These are phyloP conservation scores for Pogoniulus pusillus DNA, from an alignment of 2,797 vertebrate genomes.

Conservation along the genomic window DNA sequence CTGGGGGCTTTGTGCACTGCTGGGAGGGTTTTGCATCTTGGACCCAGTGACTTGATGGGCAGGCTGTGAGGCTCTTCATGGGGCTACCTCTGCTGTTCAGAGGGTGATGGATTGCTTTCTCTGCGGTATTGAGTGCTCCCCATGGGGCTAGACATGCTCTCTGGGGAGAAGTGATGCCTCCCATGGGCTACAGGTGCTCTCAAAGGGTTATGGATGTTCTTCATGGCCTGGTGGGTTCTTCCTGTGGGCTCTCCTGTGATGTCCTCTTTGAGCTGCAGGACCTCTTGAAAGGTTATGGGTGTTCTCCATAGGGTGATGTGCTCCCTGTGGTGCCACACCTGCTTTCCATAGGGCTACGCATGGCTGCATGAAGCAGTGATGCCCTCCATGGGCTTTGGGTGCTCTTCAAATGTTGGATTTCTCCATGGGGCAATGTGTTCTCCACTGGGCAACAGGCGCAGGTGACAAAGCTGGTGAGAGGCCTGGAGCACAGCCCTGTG, in stretches of 20 bases:
- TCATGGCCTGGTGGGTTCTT: too few species aligned
- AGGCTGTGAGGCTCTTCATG: background rate
- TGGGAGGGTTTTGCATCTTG: background rate
- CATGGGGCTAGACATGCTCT: background rate
- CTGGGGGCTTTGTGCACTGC: fast-evolving
- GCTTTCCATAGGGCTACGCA: background rate
- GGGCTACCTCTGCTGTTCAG: background rate
- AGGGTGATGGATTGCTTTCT: background rate
- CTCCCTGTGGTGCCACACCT: background rate
- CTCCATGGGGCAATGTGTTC: too few species aligned
- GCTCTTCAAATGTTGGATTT: background rate
- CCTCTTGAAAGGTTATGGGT: too few species aligned
- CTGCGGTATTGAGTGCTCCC: background rate
- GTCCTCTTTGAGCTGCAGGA: too few species aligned
- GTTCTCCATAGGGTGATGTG: too few species aligned
- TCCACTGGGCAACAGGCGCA: too few species aligned
- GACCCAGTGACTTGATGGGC: fast-evolving
- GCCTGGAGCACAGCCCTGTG: too few species aligned
- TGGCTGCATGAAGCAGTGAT: background rate
- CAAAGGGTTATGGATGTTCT: too few species aligned
- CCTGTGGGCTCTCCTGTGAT: too few species aligned
- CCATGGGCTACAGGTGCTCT: background rate
- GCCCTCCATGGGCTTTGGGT: background rate
- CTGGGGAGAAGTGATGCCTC: background rate
- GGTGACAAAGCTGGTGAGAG: too few species aligned